A percentile compares a stretch with the other conserved stretches of the same genome.
Conservation (phyloP, 2,113 vertebrate genomes). For the Falco punctatus region DNA sequence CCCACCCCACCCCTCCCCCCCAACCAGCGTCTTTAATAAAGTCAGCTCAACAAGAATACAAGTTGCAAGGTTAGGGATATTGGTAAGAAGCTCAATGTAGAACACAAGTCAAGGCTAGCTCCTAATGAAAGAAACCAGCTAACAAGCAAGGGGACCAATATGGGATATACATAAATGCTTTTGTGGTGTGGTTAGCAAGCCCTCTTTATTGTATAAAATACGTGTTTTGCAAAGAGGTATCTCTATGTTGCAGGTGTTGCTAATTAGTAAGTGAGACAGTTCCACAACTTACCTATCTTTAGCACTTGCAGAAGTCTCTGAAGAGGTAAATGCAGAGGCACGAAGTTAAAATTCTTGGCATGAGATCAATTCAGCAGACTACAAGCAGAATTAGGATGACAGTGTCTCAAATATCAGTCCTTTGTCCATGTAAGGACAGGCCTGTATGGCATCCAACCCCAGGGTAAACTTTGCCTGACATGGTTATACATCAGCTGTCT, state of each 20-base stretch:
- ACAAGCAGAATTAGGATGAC: neutral
- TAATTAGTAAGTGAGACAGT: neutral
- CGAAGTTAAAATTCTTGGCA: neutral
- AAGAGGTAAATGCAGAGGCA: neutral
- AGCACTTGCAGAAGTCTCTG: neutral
- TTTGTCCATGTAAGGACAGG: neutral
- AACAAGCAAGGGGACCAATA: neutral
- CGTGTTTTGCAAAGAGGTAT: neutral
- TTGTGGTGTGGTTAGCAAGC: neutral
- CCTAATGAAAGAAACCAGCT: neutral
- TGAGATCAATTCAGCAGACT: neutral
- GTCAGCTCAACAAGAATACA: neutral
- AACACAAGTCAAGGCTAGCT: neutral
- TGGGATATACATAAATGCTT: neutral
- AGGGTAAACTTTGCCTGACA: neutral
- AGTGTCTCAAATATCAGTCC: neutral
- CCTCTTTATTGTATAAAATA: neutral
- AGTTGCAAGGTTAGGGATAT: neutral
- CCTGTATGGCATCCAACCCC: neutral
- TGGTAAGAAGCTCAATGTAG: neutral
- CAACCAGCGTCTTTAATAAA: neutral
- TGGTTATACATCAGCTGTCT: rapidly evolving
- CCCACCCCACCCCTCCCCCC: too few species aligned
- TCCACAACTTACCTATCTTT: neutral
- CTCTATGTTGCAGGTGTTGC: neutral